Evolutionary conservation across 2,113 vertebrate species (phyloP).

Genomic region (Romanogobio albipinnatus): DNA sequence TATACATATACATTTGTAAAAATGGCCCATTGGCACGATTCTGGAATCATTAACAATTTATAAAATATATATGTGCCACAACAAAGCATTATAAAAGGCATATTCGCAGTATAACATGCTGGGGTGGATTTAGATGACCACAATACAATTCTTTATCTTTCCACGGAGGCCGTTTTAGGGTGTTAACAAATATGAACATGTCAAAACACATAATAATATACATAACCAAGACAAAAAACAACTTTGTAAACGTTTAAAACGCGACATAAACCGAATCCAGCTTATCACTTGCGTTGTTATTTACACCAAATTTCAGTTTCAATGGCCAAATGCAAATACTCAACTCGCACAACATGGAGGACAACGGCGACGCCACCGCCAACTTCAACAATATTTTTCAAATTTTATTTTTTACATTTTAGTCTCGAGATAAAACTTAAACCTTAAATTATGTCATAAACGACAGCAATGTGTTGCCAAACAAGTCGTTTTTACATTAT

Average conservation of each 20-base stretch:
- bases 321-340: conserved; percentile 51
- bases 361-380: conserved; percentile 65
- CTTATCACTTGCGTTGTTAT: not conserved
- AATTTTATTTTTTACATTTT: not conserved
- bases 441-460: not conserved
- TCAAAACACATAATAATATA: not conserved
- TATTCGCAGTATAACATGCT: not conserved
- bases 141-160: conserved; percentile 24
- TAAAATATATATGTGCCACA: not conserved
- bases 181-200: conserved; percentile 17
- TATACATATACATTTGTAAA: too few species aligned
- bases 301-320: conserved; percentile 27
- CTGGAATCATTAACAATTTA: not conserved
- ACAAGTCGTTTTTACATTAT: not conserved
- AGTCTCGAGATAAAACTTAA: not conserved
- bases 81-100: not conserved
- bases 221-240: not conserved
- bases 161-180: not conserved
- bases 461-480: not conserved
- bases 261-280: not conserved
- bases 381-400: not conserved
- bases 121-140: not conserved
- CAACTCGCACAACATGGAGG: conserved; percentile 84
- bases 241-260: conserved; percentile 23
- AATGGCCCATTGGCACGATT: not conserved